Conservation (phyloP, 2,888 invertebrate species). For the Hydriomena furcata region DNA sequence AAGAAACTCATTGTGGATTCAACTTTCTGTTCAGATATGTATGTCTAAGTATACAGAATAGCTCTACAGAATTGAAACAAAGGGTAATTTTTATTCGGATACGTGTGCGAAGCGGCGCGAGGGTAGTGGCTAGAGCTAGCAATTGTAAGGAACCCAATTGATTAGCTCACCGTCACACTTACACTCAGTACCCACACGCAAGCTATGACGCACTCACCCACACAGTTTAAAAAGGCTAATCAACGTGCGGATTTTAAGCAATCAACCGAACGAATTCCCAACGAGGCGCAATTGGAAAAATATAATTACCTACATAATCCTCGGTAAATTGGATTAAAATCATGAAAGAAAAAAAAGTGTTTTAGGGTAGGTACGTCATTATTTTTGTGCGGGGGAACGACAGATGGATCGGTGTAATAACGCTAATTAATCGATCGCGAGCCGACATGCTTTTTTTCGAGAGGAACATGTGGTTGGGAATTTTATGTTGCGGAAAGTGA, state of each 20-base stretch:
- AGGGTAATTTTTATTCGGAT: too few relatives aligned
- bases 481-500: constrained; percentile 12
- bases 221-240: constrained; percentile 71
- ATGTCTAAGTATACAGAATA: too few relatives aligned
- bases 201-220: constrained; percentile 40
- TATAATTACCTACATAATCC: constrained; percentile 84
- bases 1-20: too few relatives aligned
- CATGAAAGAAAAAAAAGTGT: constrained; percentile 78
- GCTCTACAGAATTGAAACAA: too few relatives aligned
- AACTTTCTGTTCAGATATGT: too few relatives aligned
- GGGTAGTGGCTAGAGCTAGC: too few relatives aligned
- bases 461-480: constrained; percentile 10
- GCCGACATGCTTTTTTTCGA: constrained; percentile 55
- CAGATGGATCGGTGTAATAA: constrained; percentile 81
- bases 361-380: constrained; percentile 82
- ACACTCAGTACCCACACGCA: not conserved
- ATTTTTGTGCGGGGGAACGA: constrained; percentile 77
- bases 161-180: too few relatives aligned
- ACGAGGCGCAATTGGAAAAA: constrained; percentile 79
- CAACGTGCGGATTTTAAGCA: constrained; percentile 72
- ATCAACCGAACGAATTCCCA: constrained; percentile 72
- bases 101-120: too few relatives aligned
- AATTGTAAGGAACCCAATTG: too few relatives aligned
- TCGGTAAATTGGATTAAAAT: constrained; percentile 83
- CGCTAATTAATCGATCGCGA: constrained; percentile 80